A percentile compares a stretch with the other conserved stretches of the same genome.
Conservation (phyloP, 2,888 invertebrate species). For the Apodemia mormo region DNA sequence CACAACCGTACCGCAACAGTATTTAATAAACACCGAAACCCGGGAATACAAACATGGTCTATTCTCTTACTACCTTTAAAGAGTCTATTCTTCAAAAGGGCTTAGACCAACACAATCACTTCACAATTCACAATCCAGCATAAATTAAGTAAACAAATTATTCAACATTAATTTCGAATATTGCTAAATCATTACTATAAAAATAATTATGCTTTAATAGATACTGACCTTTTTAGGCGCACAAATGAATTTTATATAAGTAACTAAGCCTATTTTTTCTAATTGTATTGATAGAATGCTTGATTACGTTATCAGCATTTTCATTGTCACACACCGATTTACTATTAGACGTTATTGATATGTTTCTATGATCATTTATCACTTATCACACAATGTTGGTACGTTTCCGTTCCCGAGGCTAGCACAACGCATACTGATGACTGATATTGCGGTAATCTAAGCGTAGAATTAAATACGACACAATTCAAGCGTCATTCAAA, state of each 20-base stretch:
- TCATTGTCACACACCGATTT: not conserved
- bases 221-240: not conserved
- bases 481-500: constrained; percentile 3
- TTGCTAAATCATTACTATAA: too few species aligned
- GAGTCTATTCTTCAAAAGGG: too few species aligned
- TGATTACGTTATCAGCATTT: not conserved
- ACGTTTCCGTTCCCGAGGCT: not conserved
- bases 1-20: too few species aligned
- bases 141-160: too few species aligned
- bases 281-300: not conserved
- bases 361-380: not conserved
- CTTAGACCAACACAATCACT: too few species aligned
- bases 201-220: not conserved
- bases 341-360: not conserved
- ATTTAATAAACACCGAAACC: too few species aligned
- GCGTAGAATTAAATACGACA: not conserved
- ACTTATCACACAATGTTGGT: not conserved
- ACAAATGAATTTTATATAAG: not conserved
- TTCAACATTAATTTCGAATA: too few species aligned
- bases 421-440: not conserved
- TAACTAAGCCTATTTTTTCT: not conserved
- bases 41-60: too few species aligned
- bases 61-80: too few species aligned
- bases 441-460: not conserved
- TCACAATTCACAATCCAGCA: too few species aligned